Evolutionary conservation across 2,113 vertebrate genomes (phyloP).

Genomic region (Delphinapterus leucas): DNA sequence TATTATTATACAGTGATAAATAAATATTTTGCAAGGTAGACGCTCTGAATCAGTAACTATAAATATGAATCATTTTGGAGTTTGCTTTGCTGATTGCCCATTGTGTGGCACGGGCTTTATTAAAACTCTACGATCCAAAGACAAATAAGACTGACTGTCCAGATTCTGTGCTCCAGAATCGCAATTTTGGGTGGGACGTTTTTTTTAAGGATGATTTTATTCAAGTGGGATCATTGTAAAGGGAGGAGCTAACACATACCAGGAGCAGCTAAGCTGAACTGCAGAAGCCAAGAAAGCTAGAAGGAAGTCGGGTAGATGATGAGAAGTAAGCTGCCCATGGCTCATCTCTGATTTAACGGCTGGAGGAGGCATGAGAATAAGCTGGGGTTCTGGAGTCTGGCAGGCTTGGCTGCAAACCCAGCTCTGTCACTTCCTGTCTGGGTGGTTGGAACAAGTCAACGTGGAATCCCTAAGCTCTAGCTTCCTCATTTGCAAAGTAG

Average conservation of each 20-base stretch:
- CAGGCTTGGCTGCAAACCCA: neutral
- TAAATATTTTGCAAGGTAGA: neutral
- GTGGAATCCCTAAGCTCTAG: neutral
- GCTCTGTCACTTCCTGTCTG: neutral
- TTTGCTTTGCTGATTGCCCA: neutral
- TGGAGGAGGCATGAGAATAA: neutral
- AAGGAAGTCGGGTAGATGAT: neutral
- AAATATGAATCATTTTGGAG: neutral
- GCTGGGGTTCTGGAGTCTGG: neutral
- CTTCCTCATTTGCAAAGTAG: neutral
- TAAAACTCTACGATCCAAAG: neutral
- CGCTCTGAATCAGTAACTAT: neutral
- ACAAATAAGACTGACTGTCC: neutral
- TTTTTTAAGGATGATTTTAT: neutral
- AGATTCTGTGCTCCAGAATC: neutral
- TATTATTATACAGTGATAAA: neutral
- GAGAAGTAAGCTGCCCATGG: neutral
- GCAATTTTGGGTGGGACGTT: neutral
- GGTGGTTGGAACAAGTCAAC: neutral
- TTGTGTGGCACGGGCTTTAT: neutral
- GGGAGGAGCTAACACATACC: neutral
- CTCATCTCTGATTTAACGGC: neutral
- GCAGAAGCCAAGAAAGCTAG: neutral
- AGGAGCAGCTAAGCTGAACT: neutral
- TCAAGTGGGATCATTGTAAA: neutral